phyloP scores from a whole-genome alignment of 2,888 invertebrate species.

The Aquatica leii region DNA sequence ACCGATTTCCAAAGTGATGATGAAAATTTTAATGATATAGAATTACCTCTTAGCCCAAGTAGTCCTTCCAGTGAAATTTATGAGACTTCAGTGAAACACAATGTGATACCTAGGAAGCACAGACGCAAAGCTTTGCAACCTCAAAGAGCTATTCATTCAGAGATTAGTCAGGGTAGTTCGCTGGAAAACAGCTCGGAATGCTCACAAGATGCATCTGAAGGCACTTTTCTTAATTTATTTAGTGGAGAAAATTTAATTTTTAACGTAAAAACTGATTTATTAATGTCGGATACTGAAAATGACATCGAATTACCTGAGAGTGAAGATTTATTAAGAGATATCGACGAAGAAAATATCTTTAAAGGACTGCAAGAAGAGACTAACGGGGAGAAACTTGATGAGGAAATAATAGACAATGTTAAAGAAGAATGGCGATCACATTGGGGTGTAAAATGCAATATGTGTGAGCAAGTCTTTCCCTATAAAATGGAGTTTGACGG shows the following conservation, averaged over 20 bases:
- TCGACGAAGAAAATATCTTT: conserved; percentile 55
- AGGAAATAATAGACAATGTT: conserved; percentile 61
- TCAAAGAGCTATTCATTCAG: conserved; percentile 52
- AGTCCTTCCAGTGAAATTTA: conserved; percentile 35
- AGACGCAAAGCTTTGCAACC: conserved; percentile 54
- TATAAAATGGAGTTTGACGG: conserved; percentile 64
- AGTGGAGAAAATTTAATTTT: conserved; percentile 15
- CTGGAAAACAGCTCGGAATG: conserved; percentile 50
- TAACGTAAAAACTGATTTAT: conserved; percentile 32
- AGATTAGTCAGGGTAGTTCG: conserved; percentile 46
- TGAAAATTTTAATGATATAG: conserved; percentile 36
- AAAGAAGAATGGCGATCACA: conserved; percentile 59
- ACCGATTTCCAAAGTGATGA: conserved; percentile 38
- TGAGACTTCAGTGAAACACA: conserved; percentile 37
- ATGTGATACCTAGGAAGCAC: conserved; percentile 45
- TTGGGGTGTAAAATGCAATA: conserved; percentile 66
- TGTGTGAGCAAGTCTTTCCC: conserved; percentile 64
- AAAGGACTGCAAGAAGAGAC: conserved; percentile 54
- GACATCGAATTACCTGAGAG: conserved; percentile 45
- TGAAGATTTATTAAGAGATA: conserved; percentile 50
- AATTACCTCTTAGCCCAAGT: conserved; percentile 36
- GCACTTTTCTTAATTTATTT: conserved; percentile 24
- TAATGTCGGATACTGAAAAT: conserved; percentile 40
- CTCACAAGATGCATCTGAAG: conserved; percentile 49
- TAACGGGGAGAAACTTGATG: conserved; percentile 53